phyloP scores from a whole-genome alignment of 2,113 vertebrate species.

The Ranitomeya variabilis region DNA sequence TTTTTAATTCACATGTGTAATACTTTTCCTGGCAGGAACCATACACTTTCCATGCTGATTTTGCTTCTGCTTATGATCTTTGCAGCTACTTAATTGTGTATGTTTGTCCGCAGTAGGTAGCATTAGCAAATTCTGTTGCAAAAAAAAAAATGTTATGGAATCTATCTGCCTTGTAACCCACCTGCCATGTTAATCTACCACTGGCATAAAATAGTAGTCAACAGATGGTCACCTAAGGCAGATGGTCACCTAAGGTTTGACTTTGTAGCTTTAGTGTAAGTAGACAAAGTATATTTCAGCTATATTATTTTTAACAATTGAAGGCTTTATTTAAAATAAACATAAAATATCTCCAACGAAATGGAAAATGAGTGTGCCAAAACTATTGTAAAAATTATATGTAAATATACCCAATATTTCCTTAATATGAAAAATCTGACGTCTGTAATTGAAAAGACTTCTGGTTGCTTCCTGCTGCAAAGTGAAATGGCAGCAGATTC shows the following conservation, averaged over 20 bases:
- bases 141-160: neutral
- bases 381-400: slow-evolving; percentile 27
- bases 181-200: neutral
- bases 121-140: neutral
- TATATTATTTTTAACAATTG: neutral
- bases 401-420: slow-evolving; percentile 46
- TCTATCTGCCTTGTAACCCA: neutral
- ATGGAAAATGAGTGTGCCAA: neutral
- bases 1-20: neutral
- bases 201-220: neutral
- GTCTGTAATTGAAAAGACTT: slow-evolving; percentile 49
- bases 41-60: neutral
- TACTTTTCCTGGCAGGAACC: neutral
- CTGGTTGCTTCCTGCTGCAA: slow-evolving; percentile 44
- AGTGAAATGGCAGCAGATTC: slow-evolving; percentile 52
- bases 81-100: neutral
- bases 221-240: neutral
- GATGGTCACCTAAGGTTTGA: neutral
- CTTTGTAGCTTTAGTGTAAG: neutral
- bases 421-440: slow-evolving; percentile 46
- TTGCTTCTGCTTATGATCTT: neutral
- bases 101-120: neutral
- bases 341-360: slow-evolving; percentile 17
- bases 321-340: neutral
- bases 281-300: neutral